Evolutionary conservation across 2,888 invertebrate species (phyloP).

Genomic region (Andrena minutula): DNA sequence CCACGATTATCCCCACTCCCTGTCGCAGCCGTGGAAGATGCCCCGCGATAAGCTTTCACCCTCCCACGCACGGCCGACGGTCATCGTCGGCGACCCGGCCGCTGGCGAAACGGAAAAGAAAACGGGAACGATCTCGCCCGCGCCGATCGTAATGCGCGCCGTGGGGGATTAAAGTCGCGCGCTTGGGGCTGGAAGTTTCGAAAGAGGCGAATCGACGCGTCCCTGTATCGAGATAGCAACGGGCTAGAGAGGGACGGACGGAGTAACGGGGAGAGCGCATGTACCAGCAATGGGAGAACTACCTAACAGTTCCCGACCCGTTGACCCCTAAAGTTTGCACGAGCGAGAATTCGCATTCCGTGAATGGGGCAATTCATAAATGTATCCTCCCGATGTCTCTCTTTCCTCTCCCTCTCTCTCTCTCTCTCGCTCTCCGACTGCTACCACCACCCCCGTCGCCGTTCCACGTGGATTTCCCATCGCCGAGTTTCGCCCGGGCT

Average conservation of each 20-base stretch:
- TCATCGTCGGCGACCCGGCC: conserved; percentile 28
- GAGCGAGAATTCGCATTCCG: conserved; percentile 73
- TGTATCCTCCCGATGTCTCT: conserved; percentile 68
- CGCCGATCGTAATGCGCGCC: too few species aligned
- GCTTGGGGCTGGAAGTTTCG: conserved; percentile 52
- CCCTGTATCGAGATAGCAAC: conserved; percentile 32
- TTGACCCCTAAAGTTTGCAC: conserved; percentile 73
- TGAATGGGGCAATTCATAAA: conserved; percentile 73
- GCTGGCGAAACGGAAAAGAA: conserved; percentile 37
- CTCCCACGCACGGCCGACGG: conserved; percentile 51
- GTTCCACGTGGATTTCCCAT: conserved; percentile 56
- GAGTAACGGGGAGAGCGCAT: conserved; percentile 52
- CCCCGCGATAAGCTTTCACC: conserved; percentile 72
- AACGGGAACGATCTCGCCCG: not conserved
- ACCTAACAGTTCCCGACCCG: conserved; percentile 71
- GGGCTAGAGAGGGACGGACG: conserved; percentile 23
- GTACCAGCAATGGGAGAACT: conserved; percentile 65
- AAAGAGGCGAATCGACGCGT: conserved; percentile 45
- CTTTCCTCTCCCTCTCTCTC: conserved; percentile 44
- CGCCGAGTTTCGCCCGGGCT: not conserved
- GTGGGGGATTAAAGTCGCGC: conserved; percentile 54
- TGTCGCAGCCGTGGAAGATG: conserved; percentile 74
- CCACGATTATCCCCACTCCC: conserved; percentile 64
- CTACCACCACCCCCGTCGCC: conserved; percentile 16
- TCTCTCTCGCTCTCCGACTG: conserved; percentile 26